These are phyloP conservation scores for Oscheius sp. DNA, from an alignment of 2,888 invertebrate genomes.

Conservation along the genomic window DNA sequence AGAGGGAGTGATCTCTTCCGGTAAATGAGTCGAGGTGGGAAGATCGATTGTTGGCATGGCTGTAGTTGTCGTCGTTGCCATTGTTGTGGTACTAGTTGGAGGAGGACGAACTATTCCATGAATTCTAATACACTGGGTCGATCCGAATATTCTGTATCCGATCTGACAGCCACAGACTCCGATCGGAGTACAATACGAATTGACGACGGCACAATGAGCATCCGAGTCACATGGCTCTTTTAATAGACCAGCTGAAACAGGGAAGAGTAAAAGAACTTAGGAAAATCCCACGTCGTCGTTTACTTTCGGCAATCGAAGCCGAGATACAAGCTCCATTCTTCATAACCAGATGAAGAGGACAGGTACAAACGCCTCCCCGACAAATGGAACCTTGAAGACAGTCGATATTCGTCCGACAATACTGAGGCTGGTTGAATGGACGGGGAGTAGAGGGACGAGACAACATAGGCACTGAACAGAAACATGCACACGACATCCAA, in stretches of 20 bases:
- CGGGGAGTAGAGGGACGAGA: slow-evolving; percentile 11
- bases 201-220: slow-evolving; percentile 43
- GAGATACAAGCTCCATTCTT: slow-evolving; percentile 31
- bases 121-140: slow-evolving; percentile 51
- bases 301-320: not conserved
- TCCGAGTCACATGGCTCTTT: slow-evolving; percentile 45
- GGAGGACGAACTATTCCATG: not conserved
- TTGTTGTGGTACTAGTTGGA: slow-evolving; percentile 15
- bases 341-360: slow-evolving; percentile 45
- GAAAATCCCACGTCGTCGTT: slow-evolving; percentile 19
- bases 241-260: slow-evolving; percentile 46
- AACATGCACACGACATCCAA: slow-evolving; percentile 22
- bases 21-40: slow-evolving; percentile 18
- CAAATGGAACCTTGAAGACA: slow-evolving; percentile 45
- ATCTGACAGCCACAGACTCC: slow-evolving; percentile 50
- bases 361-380: slow-evolving; percentile 34
- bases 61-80: slow-evolving; percentile 10
- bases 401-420: slow-evolving; percentile 22
- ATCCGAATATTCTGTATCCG: slow-evolving; percentile 55
- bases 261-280: not conserved
- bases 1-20: slow-evolving; percentile 8
- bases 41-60: slow-evolving; percentile 18
- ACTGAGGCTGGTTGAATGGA: not conserved
- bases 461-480: slow-evolving; percentile 22
- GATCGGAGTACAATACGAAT: slow-evolving; percentile 45